Evolutionary conservation across 2,888 invertebrate genomes (phyloP).

Genomic region (Agriopis aurantiaria): DNA sequence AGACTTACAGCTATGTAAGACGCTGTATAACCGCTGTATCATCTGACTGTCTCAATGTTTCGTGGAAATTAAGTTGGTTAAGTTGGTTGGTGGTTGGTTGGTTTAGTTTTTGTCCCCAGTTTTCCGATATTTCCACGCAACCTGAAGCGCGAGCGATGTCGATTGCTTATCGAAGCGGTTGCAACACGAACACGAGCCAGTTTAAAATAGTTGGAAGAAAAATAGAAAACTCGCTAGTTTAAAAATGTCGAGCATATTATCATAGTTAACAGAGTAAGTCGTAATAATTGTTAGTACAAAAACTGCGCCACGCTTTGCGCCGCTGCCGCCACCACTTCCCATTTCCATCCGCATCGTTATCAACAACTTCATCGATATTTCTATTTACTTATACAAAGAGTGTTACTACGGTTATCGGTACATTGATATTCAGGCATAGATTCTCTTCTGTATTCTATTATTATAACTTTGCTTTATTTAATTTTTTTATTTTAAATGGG

Average conservation of each 20-base stretch:
- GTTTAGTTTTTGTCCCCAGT: slow-evolving; percentile 21
- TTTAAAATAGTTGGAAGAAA: slow-evolving; percentile 44
- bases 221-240: slow-evolving; percentile 42
- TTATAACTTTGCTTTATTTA: too few species aligned
- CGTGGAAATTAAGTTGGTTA: background rate
- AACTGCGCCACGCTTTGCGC: slow-evolving; percentile 41
- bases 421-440: slow-evolving; percentile 6
- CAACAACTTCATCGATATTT: slow-evolving; percentile 38
- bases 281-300: slow-evolving; percentile 72
- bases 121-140: slow-evolving; percentile 34
- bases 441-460: slow-evolving; percentile 17
- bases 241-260: slow-evolving; percentile 61
- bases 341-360: slow-evolving; percentile 67
- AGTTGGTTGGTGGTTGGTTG: too few species aligned
- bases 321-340: slow-evolving; percentile 44
- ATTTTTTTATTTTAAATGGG: too few species aligned
- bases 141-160: slow-evolving; percentile 21
- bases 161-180: slow-evolving; percentile 35
- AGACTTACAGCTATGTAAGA: too few species aligned
- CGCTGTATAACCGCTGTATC: too few species aligned
- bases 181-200: slow-evolving; percentile 35
- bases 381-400: slow-evolving; percentile 36
- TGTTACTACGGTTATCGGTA: background rate
- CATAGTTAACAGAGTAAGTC: slow-evolving; percentile 81
- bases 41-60: background rate